These are phyloP conservation scores for Papilio polytes DNA, from an alignment of 1,140 invertebrate species.

Conservation along the genomic window DNA sequence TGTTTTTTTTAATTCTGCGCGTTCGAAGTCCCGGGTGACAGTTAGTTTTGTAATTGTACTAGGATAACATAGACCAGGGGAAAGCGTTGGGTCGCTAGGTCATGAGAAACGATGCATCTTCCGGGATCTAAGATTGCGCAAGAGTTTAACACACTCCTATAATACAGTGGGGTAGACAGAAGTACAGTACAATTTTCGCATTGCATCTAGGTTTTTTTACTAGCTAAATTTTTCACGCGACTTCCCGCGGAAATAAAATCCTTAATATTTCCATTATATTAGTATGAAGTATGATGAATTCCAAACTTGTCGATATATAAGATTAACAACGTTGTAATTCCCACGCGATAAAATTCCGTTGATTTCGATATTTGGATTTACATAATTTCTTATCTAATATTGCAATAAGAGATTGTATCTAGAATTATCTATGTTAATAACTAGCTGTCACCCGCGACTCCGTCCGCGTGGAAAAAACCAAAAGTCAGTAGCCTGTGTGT, in stretches of 20 bases:
- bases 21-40: too few species aligned
- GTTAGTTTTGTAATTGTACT: neutral
- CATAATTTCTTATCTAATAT: neutral
- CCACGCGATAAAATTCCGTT: neutral
- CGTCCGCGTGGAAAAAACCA: too few species aligned
- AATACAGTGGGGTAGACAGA: neutral
- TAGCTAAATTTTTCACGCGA: too few species aligned
- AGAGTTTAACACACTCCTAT: neutral
- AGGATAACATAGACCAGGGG: neutral
- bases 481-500: too few species aligned
- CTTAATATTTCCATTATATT: too few species aligned
- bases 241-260: too few species aligned
- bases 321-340: neutral
- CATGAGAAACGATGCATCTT: conserved; percentile 4
- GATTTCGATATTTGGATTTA: neutral
- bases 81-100: conserved; percentile 3
- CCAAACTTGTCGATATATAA: neutral
- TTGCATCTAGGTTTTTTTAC: neutral
- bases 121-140: conserved; percentile 1
- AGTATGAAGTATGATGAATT: neutral
- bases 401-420: neutral
- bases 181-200: neutral
- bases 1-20: too few species aligned
- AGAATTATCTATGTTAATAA: neutral
- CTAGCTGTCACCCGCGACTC: neutral